Base-by-base conservation (phyloP, 2,113 vertebrate species). In the Aspidoscelis tigris region DNA sequence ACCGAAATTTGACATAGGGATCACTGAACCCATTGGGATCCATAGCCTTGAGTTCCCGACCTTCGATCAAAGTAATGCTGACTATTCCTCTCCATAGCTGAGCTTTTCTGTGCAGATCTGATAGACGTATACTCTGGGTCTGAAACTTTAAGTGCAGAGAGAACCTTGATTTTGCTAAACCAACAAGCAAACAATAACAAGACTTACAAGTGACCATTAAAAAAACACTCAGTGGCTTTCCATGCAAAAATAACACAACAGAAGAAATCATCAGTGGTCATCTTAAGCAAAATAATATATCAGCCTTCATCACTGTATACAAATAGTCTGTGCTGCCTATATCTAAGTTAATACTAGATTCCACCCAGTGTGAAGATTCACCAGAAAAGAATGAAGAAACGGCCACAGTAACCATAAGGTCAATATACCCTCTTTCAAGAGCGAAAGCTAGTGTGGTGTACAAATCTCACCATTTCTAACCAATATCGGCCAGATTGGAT, bases 81-180 rank as follows among this genome's bases (percentile, higher is more conserved):
- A 99, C 99, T 65, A 99, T 98, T 1, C 98, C 99, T 93, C 98
- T 96, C 98, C 98, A 99, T 10, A 99, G 96, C 85, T 99, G 98
- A 58, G 97, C 95, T 89, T 98, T 99, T 92, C 96, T 96, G 94
- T 99, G 97, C 82, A 98, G 93, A 10, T 99, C 98, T 84, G 98
- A 98, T 81, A 99, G 96, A 65, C 97, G 96, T 93, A 99, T 95
- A 89, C 98, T 99, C 94, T 99, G 98, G 68, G 96, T 96, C 97
- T 99, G 97, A 93, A 95, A 94, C 92, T 94, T 89, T 10, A 84
- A n/a, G 61, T 85, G 88, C 90, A 66, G 92, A 82, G 83, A 91
- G 85, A 87, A 26, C 1, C 11, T 0, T 73, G 33, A 65, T 69
- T 91, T 91, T 93, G 85, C 47, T 81, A 88, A 22, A 76, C 41